Percentiles rank a stretch among this genome's conserved stretches.
Conservation (phyloP, 2,888 invertebrate species). For the Protonemura montana region DNA sequence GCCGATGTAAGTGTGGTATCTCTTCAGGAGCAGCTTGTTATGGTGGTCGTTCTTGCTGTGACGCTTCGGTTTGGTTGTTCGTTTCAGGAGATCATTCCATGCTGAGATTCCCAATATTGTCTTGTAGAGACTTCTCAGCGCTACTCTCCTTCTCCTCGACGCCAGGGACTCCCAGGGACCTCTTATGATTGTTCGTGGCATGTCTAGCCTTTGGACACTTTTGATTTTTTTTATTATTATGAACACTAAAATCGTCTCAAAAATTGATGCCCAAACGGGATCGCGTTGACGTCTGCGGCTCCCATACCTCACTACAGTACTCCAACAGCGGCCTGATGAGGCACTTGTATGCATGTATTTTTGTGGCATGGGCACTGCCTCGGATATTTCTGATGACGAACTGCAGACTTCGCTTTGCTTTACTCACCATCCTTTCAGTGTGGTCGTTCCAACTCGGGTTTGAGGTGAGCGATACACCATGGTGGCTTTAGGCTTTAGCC, state of each 20-base stretch:
- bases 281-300: background rate
- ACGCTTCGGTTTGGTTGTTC: background rate
- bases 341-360: constrained; percentile 1
- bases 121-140: constrained; percentile 17
- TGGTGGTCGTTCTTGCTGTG: background rate
- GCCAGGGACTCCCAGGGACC: constrained; percentile 23
- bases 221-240: background rate
- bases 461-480: background rate
- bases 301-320: constrained; percentile 22
- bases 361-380: background rate
- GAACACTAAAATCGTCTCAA: no score
- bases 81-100: background rate
- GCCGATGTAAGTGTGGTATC: background rate
- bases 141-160: background rate
- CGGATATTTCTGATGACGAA: constrained; percentile 1
- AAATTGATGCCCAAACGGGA: no score
- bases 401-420: background rate
- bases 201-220: background rate
- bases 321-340: background rate
- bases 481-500: background rate
- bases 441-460: constrained; percentile 16
- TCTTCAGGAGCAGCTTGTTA: background rate
- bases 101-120: background rate
- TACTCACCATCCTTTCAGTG: background rate
- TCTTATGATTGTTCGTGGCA: background rate